Percentiles rank a stretch among this genome's conserved stretches.
Conservation (phyloP, 1,140 invertebrate genomes). For the honey bee (Apis mellifera) region Amel_HAv3.1 CM009934.2:10012001-10012500, state of each 20-base stretch:
- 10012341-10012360: conserved; percentile 17
- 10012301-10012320: neutral
- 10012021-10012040: conserved; percentile 78
- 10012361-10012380: neutral
- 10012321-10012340: neutral
- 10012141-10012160: neutral
- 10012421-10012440: too few species aligned
- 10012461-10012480: neutral
- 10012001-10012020: conserved; percentile 79
- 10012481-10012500: neutral
- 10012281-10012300: neutral
- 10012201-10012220: neutral
- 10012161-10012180: neutral
- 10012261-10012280: neutral
- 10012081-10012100: neutral
- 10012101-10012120: neutral
- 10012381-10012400: neutral
- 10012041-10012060: conserved; percentile 55
- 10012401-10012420: conserved; percentile 7
- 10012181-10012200: neutral
- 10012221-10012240: conserved; percentile 5
- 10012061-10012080: neutral
- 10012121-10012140: neutral
- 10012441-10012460: neutral
- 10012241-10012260: neutral